These are phyloP conservation scores for Pomphorhynchus laevis DNA, from an alignment of 1,140 invertebrate genomes.

Conservation along the genomic window DNA sequence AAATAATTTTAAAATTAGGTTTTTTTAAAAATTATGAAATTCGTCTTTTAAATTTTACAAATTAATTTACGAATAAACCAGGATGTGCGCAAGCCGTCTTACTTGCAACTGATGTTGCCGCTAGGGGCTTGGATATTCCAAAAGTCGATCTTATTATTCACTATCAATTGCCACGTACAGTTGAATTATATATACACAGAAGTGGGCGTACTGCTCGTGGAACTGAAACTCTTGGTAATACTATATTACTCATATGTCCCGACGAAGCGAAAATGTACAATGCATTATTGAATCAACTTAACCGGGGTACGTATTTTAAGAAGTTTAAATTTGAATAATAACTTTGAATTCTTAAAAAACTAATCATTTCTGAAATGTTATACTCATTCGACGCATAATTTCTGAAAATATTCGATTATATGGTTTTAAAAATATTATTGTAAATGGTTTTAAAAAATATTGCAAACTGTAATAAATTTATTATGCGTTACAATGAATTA, in stretches of 20 bases:
- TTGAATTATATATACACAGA: slow-evolving; percentile 72
- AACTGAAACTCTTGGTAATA: slow-evolving; percentile 49
- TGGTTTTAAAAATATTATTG: no score
- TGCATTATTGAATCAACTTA: slow-evolving; percentile 40
- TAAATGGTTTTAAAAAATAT: no score
- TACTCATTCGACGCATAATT: not conserved
- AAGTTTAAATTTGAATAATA: no score
- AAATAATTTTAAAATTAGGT: no score
- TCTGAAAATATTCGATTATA: no score
- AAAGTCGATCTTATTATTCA: slow-evolving; percentile 71
- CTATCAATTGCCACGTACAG: slow-evolving; percentile 70
- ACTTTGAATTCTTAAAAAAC: not conserved
- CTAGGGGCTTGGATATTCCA: slow-evolving; percentile 69
- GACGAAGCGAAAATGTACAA: slow-evolving; percentile 39
- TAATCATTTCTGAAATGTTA: not conserved
- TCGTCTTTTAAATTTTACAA: no score
- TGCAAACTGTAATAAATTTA: no score
- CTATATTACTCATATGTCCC: slow-evolving; percentile 56
- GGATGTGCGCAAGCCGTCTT: slow-evolving; percentile 29
- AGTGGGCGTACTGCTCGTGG: slow-evolving; percentile 70
- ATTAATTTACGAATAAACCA: not conserved
- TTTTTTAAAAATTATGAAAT: no score
- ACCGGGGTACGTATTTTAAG: slow-evolving; percentile 29
- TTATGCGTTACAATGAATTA: no score
- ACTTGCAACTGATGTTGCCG: slow-evolving; percentile 85